Base-by-base conservation (phyloP, 2,113 vertebrate genomes). In the Nibea coibor region DNA sequence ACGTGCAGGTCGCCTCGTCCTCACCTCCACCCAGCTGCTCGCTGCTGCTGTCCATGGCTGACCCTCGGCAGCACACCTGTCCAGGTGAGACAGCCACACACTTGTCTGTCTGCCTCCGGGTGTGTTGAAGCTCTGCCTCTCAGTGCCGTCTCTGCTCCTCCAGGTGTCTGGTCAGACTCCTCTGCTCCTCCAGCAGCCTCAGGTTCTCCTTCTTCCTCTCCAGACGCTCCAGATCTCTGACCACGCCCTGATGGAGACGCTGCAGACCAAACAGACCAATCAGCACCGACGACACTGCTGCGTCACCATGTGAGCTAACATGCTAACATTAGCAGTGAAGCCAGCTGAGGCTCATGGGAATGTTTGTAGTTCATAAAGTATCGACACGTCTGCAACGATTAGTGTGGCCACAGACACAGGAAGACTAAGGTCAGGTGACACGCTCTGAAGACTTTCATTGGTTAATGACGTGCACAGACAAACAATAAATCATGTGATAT, bases 221-320 rank as follows among this genome's bases (percentile, higher is more conserved):
- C 19, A 97, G 90, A 5, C 96, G 96, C 82, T 99, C 96, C 70
- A 99, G 89, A 79, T 99, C 98, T 86, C 94, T 88, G 75, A 97
- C 8, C 1, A 99, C 97, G 9, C 98, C 97, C 14, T 96, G 89
- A 74, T 89, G 96, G 71, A 99, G 96, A 70, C 96, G 97, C 98
- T 99, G 95, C 22, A 78, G 15, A 12, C 31, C 3, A 6, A 14
- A 35, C 17, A 56, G 9, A 48, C 16, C 47, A 50, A 51, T 20
- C 48, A 14, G 24, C 17, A 56, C 7, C 0, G 8, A 10, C 19
- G 9, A 45, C 9, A 43, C 31, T 31, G 11, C 42, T 10, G 11
- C 42, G 10, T 3, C 11, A 43, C 9, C 11, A 43, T 43, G 3
- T 43, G 42, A 43, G 19, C 19, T 10, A n/a, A 43, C 9, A 42